phyloP scores from a whole-genome alignment of 2,797 vertebrate genomes.

The Pithecia hirsuta region DNA sequence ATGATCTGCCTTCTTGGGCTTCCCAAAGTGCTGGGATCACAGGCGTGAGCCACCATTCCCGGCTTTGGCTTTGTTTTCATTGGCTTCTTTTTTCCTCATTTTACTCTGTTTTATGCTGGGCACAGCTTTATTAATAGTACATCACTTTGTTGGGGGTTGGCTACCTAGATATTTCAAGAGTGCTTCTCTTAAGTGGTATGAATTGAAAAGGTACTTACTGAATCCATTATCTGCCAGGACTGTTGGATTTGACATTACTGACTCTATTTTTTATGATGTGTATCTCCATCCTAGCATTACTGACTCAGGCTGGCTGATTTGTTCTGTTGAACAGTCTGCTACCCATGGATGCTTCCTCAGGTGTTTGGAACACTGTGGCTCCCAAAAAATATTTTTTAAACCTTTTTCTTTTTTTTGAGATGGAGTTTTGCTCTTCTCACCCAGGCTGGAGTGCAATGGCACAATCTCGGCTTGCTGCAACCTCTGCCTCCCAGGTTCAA shows the following conservation, averaged over 20 bases:
- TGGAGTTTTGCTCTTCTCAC: too few species aligned
- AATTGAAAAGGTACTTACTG: conserved; percentile 63
- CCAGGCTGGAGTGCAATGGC: too few species aligned
- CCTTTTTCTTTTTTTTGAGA: not conserved
- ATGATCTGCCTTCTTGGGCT: too few species aligned
- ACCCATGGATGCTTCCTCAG: not conserved
- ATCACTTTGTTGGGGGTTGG: conserved; percentile 42
- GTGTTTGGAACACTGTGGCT: conserved; percentile 13
- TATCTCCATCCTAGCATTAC: conserved; percentile 12
- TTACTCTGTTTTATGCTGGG: conserved; percentile 49
- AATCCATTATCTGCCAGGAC: conserved; percentile 64
- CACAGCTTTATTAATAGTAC: conserved; percentile 60
- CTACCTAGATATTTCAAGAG: conserved; percentile 72
- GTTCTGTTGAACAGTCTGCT: conserved; percentile 33
- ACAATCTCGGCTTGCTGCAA: too few species aligned
- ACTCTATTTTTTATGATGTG: conserved; percentile 50
- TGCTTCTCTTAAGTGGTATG: conserved; percentile 63
- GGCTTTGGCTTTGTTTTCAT: conserved; percentile 48
- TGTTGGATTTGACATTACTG: conserved; percentile 56
- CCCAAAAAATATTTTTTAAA: not conserved
- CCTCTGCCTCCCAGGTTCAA: too few species aligned
- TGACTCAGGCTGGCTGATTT: conserved; percentile 39
- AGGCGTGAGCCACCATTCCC: too few species aligned
- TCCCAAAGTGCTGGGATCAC: too few species aligned
- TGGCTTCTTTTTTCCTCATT: conserved; percentile 24